Conservation (phyloP, 2,797 vertebrate genomes). For the Caiman crocodilus region DNA sequence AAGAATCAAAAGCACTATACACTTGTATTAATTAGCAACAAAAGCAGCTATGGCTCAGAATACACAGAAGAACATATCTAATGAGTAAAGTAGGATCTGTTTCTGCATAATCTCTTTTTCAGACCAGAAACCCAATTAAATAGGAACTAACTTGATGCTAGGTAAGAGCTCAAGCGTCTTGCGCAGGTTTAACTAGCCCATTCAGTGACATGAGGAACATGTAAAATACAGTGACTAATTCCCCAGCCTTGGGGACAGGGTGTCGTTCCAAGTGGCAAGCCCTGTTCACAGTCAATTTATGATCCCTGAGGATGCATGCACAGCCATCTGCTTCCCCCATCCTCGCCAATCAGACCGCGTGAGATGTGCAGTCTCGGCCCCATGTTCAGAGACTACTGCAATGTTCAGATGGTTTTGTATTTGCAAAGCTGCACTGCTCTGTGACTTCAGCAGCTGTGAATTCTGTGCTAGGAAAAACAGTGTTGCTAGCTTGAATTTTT, state of each 20-base stretch:
- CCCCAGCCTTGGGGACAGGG: background rate
- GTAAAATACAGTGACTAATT: background rate
- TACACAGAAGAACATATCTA: conserved; percentile 37
- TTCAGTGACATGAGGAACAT: background rate
- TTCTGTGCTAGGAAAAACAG: background rate
- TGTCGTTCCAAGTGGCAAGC: conserved; percentile 19
- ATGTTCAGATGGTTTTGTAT: background rate
- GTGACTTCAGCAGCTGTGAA: background rate
- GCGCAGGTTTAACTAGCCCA: background rate
- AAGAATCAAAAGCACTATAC: background rate
- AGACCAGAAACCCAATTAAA: conserved; percentile 27
- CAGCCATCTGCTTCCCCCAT: conserved; percentile 38
- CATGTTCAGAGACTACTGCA: background rate
- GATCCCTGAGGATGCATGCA: background rate
- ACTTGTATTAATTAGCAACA: conserved; percentile 37
- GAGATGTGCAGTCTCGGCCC: background rate
- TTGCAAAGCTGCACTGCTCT: background rate
- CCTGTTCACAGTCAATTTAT: background rate
- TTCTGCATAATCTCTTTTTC: conserved; percentile 1
- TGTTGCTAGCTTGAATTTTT: background rate
- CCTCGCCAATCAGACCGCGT: background rate
- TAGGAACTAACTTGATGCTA: background rate
- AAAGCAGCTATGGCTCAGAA: background rate
- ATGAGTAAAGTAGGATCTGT: conserved; percentile 10
- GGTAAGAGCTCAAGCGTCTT: background rate